Evolutionary conservation across 2,113 vertebrate species (phyloP).

Genomic region (Actinemys pallida): DNA sequence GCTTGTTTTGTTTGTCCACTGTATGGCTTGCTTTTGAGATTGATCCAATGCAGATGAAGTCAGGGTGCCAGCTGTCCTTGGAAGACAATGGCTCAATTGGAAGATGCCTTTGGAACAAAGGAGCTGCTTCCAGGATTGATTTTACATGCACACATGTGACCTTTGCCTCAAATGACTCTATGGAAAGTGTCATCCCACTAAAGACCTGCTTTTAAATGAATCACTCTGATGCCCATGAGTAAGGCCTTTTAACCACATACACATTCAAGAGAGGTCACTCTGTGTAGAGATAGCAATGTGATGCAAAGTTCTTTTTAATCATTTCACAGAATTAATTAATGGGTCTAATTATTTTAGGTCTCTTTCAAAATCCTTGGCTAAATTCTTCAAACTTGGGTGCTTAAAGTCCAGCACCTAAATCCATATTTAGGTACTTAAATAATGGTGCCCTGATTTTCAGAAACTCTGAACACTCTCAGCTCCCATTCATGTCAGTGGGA

Average conservation of each 20-base stretch:
- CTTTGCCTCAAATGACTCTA: slow-evolving; percentile 61
- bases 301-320: background rate
- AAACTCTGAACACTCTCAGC: background rate
- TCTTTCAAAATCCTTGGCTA: background rate
- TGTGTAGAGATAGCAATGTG: slow-evolving; percentile 43
- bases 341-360: background rate
- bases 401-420: background rate
- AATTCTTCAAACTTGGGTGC: background rate
- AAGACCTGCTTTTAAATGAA: slow-evolving; percentile 57
- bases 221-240: background rate
- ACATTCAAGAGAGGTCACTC: slow-evolving; percentile 37
- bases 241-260: background rate
- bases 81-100: slow-evolving; percentile 80
- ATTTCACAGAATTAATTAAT: background rate
- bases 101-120: slow-evolving; percentile 77
- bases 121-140: slow-evolving; percentile 48
- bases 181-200: slow-evolving; percentile 31
- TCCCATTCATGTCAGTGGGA: background rate
- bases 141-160: slow-evolving; percentile 56
- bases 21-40: slow-evolving; percentile 31
- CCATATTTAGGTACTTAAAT: background rate
- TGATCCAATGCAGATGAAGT: slow-evolving; percentile 68
- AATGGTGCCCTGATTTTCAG: background rate
- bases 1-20: slow-evolving; percentile 41
- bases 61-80: slow-evolving; percentile 82